phyloP scores from a whole-genome alignment of 2,113 vertebrate genomes.

The Phalacrocorax aristotelis region DNA sequence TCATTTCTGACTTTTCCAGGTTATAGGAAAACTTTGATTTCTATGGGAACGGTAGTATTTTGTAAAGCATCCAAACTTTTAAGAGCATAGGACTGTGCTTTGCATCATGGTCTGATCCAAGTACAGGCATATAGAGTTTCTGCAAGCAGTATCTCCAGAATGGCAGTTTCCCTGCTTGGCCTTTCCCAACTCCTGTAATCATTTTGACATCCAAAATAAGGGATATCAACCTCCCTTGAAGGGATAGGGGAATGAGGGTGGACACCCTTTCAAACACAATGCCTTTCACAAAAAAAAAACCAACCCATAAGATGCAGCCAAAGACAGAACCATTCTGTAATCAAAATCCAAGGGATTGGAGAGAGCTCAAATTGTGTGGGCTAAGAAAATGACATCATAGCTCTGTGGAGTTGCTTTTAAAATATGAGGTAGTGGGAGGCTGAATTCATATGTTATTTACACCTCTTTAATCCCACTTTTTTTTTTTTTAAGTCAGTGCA shows the following conservation, averaged over 20 bases:
- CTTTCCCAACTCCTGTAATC: background rate
- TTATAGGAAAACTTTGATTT: slow-evolving; percentile 33
- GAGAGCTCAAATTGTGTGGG: background rate
- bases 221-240: background rate
- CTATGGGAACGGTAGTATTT: slow-evolving; percentile 20
- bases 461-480: background rate
- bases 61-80: slow-evolving; percentile 26
- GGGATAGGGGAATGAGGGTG: background rate
- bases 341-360: slow-evolving; percentile 14
- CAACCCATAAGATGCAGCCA: background rate
- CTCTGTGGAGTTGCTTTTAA: slow-evolving; percentile 13
- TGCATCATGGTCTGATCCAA: background rate
- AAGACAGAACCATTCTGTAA: background rate
- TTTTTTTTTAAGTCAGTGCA: background rate
- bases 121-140: background rate
- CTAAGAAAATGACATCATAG: background rate
- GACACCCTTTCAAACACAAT: background rate
- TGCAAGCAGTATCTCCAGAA: background rate
- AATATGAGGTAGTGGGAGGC: background rate
- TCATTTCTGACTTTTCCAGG: slow-evolving; percentile 20
- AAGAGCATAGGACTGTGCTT: background rate
- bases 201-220: slow-evolving; percentile 6
- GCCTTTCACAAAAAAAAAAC: background rate
- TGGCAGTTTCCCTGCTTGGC: background rate
- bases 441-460: slow-evolving; percentile 23